Base-by-base conservation (phyloP, 2,888 invertebrate species). In the Aporophyla nigra region DNA sequence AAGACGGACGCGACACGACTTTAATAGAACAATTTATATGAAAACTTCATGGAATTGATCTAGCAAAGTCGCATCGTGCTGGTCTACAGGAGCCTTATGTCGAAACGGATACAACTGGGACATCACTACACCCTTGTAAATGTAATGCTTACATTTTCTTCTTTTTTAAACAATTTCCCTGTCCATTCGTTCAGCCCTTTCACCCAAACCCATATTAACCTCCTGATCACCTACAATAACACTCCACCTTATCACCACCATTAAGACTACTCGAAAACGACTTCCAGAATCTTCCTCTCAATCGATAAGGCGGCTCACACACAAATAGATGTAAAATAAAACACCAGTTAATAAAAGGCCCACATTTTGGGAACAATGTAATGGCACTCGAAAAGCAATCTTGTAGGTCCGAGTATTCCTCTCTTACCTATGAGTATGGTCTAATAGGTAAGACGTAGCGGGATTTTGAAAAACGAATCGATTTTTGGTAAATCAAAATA, bases 351-450 rank as follows among this genome's bases (percentile, higher is more conserved):
- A 95, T 95, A 95, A 95, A 95, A 93, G 89, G 91, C 90, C 87
- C 91, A 90, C 93, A 93, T 95, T 95, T 93, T 87, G 91, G 84
- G 92, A 93, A 91, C 91, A 91, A 89, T 89, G 89, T 71, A 94
- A 95, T 94, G 93, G 93, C 91, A 93, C 95, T 96, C 88, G 91
- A 94, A 91, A 94, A 93, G 94, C 95, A 95, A 96, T 96, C 95
- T 94, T 94, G 93, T 91, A 92, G 92, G 94, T 92, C 92, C 92
- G 90, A 94, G 92, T 91, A 91, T 90, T 90, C 90, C 88, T 90
- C 92, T 91, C 86, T 89, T 90, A 87, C 90, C 90, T 92, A 88
- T 89, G 77, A 80, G 71, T 82, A 66, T 82, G 90, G 91, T 56
- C 0, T 53, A 91, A 89, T 74, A 9, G 0, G 82, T 33, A 82